Conservation (phyloP, 2,797 vertebrate genomes). For the Limnodromus scolopaceus region DNA sequence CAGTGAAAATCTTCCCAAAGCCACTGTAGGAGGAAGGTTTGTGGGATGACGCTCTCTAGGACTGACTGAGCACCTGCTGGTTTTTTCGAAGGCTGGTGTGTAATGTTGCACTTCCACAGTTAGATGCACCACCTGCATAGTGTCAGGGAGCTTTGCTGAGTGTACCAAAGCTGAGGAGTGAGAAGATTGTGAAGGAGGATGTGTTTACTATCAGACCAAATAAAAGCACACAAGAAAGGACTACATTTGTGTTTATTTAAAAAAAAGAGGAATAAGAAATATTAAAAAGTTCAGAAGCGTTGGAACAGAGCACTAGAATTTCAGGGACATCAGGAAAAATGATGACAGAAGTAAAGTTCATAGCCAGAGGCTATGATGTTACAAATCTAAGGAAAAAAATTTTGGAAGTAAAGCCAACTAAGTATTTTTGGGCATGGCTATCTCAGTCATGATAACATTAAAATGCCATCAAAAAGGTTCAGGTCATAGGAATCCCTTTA, state of each 20-base stretch:
- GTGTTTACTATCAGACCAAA: not conserved
- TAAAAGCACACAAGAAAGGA: not conserved
- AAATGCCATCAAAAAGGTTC: not conserved
- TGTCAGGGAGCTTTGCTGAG: not conserved
- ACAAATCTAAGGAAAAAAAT: not conserved
- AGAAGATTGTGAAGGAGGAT: not conserved
- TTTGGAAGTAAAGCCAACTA: not conserved
- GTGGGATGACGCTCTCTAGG: not conserved
- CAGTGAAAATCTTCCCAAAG: not conserved
- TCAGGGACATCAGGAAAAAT: not conserved
- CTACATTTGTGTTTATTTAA: not conserved
- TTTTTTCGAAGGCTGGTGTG: not conserved
- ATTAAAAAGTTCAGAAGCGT: not conserved
- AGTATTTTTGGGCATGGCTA: not conserved
- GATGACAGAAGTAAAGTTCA: not conserved
- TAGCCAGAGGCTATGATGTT: not conserved
- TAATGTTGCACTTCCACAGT: not conserved
- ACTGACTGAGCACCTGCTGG: not conserved
- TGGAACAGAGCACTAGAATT: not conserved
- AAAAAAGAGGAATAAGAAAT: not conserved
- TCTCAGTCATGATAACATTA: not conserved
- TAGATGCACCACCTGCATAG: fast-evolving
- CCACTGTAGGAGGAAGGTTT: not conserved
- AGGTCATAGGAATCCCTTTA: not conserved
- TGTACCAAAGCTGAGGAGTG: not conserved